Base-by-base conservation (phyloP, 2,888 invertebrate genomes). In the Thera britannica region DNA sequence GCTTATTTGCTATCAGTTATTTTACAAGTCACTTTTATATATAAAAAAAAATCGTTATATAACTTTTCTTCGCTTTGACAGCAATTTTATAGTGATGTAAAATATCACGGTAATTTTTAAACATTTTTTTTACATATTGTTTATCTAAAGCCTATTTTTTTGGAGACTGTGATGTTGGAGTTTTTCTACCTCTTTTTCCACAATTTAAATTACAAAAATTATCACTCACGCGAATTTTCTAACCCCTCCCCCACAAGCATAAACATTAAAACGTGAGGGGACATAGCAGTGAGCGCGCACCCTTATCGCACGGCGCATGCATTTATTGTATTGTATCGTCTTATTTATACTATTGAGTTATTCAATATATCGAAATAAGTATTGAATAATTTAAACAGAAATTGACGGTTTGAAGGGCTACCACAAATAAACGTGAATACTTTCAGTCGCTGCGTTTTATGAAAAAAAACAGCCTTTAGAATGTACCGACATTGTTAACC, bases 261-360 rank as follows among this genome's bases (percentile, higher is more conserved):
- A 79, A 82, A 83, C 83, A 82, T 82, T 80, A 82, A 80, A 79
- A 81, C 78, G 76, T 74, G 68, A 23, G 23, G 23, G 23, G 23
- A 23, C 72, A 62, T 65, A 55, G 62, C 72, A 75, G 77, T 83
- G 80, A 78, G 75, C 56, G 68, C 71, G 74, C 74, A 67, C 82
- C 83, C 81, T 81, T 80, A 83, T 77, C 77, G 68, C 67, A 12
- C 62, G 67, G 67, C 74, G 73, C 76, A 76, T 71, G 70, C 75
- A 72, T 66, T 65, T 74, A 72, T 78, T 76, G 73, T 74, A 78
- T 79, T 76, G 71, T 41, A 41, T 41, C 41, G 41, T 41, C 2
- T 41, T 41, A 41, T 41, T 41, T 41, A 41, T 41, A 2, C 2
- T 41, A 41, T 71, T 66, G 67, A 73, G 38, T 71, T 55, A 73